These are phyloP conservation scores for Tapirus indicus DNA, from an alignment of 2,797 vertebrate species.

Conservation along the genomic window DNA sequence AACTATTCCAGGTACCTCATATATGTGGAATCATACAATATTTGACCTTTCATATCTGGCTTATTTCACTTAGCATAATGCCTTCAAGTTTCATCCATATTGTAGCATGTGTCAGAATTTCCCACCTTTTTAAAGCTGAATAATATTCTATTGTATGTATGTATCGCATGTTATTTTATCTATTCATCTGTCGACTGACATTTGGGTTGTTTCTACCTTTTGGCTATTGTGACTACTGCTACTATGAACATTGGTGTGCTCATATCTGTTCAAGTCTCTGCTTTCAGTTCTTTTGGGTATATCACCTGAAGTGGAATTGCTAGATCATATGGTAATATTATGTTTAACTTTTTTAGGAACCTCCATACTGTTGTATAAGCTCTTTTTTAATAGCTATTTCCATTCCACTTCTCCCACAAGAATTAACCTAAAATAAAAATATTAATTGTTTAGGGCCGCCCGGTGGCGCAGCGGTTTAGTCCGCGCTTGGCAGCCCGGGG, in stretches of 20 bases:
- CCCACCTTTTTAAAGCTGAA: neutral
- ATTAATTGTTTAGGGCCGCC: constrained; percentile 3
- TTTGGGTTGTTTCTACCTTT: neutral
- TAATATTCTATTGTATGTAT: neutral
- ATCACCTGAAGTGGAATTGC: neutral
- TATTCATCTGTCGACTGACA: neutral
- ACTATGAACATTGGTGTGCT: neutral
- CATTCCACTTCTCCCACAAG: neutral
- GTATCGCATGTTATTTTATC: neutral
- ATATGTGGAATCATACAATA: neutral
- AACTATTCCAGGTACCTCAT: too few relatives aligned
- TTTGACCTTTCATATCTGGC: neutral
- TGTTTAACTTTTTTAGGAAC: neutral
- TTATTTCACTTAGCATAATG: neutral
- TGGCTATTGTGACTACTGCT: neutral
- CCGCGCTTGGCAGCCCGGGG: too few relatives aligned
- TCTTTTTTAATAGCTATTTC: neutral
- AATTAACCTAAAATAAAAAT: constrained; percentile 17
- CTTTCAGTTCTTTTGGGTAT: neutral
- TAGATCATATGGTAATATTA: neutral
- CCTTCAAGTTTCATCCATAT: neutral
- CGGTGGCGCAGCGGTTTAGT: too few relatives aligned
- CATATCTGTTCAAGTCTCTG: neutral
- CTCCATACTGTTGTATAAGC: neutral
- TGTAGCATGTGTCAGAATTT: neutral